These are phyloP conservation scores for Alviniconcha strummeri DNA, from an alignment of 2,888 invertebrate genomes.

Conservation along the genomic window DNA sequence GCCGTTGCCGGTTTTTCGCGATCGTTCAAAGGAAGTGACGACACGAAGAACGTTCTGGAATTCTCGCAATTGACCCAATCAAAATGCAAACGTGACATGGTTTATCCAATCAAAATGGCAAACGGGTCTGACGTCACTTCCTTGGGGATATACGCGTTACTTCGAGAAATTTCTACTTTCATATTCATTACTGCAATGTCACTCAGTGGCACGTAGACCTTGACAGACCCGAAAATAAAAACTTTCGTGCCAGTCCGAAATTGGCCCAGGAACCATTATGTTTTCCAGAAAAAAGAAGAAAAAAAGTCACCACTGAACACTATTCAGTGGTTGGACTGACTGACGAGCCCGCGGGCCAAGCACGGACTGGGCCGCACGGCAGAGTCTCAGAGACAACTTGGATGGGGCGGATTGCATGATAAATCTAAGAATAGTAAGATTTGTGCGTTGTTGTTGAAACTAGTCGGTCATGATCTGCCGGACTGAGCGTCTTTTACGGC, in stretches of 20 bases:
- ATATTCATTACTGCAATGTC: not conserved
- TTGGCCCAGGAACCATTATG: not conserved
- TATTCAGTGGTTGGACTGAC: too few species aligned
- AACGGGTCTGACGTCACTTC: constrained; percentile 7
- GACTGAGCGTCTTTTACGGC: not conserved
- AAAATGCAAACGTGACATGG: not conserved
- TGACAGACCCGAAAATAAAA: too few species aligned
- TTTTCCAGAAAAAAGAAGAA: not conserved
- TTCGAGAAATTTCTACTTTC: constrained; percentile 8
- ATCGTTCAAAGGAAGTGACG: constrained; percentile 23
- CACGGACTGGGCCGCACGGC: too few species aligned
- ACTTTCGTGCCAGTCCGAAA: not conserved
- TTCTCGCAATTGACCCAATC: not conserved
- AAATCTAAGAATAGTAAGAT: too few species aligned
- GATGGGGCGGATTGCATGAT: too few species aligned
- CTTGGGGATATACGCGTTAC: not conserved
- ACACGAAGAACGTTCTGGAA: constrained; percentile 16
- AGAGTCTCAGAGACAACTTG: too few species aligned
- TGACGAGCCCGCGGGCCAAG: too few species aligned
- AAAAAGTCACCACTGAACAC: too few species aligned
- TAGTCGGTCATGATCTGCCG: too few species aligned
- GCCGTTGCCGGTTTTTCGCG: not conserved
- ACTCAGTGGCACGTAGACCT: not conserved
- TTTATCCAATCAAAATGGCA: constrained; percentile 1
- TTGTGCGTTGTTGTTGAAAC: not conserved